Base-by-base conservation (phyloP, 2,888 invertebrate species). In the Julus scanicus region DNA sequence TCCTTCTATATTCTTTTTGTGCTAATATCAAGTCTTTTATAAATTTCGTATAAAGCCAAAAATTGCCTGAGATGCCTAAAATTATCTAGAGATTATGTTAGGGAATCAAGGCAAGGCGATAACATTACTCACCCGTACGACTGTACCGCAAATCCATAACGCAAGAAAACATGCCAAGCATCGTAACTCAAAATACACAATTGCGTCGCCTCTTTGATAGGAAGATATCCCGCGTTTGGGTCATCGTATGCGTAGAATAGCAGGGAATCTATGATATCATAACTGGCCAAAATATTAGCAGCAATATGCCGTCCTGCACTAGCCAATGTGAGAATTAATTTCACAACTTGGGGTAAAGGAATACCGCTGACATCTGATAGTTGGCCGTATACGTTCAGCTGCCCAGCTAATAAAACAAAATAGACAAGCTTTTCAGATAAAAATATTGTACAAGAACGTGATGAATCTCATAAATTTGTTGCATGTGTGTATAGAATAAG, bases 331-430 rank as follows among this genome's bases (percentile, higher is more conserved):
- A 97, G 94, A 57, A 97, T 92, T 5, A 97, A 92, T 91, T 95
- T 96, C 29, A 97, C 91, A 11, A 96, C 96, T 87, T 94, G 93
- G 88, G 94, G 92, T 89, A 96, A 92, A 3, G 97, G 96, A 90
- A 94, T 94, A 6, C 95, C 94, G 92, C 91, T 5, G 91, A 89
- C 44, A 91, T 89, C 11, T 88, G 87, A 37, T 71, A 37, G 15
- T 71, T 37, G 44, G 2, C 37, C 86, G 1, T 44, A 37, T 17
- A 57, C n/a, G 57, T 57, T 57, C 57, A 57, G 57, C 13, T 57
- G n/a, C 17, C 17, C 57, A 57, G 17, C 57, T 57, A 13, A 3
- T 84, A 37, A 17, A 37, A 29, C 29, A 44, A 29, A 17, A 17
- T 29, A 29, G 29, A 4, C 3, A 84, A 17, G 5, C 20, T 20